Percentiles rank a stretch among this genome's conserved stretches.
These are phyloP conservation scores for Cyclophora punctaria DNA, from an alignment of 2,888 invertebrate genomes.

Conservation along the genomic window DNA sequence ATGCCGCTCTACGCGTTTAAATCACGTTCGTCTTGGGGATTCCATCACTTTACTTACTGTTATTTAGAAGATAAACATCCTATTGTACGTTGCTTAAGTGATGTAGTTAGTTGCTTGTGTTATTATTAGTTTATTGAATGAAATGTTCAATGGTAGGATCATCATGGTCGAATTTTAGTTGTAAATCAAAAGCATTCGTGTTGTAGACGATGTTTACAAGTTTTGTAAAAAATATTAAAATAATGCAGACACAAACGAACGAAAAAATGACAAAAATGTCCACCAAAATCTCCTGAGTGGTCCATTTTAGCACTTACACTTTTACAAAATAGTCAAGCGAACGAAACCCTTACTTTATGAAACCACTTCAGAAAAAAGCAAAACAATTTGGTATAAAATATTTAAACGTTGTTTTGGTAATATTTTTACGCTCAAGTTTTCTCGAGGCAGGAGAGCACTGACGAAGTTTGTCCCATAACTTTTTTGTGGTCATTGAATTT, in stretches of 20 bases:
- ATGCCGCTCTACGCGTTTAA: conserved; percentile 36
- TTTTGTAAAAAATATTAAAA: no score
- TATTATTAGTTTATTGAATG: no score
- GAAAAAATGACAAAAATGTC: no score
- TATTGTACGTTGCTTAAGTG: no score
- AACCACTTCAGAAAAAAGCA: conserved; percentile 11
- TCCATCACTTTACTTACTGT: conserved; percentile 23
- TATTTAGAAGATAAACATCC: conserved; percentile 30
- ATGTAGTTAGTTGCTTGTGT: no score
- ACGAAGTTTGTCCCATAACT: conserved; percentile 44
- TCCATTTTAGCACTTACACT: conserved; percentile 6
- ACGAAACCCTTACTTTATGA: conserved; percentile 10
- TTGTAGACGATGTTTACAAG: no score
- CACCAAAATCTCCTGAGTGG: no score
- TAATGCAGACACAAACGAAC: no score
- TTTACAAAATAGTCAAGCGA: conserved; percentile 5
- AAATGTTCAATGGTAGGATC: no score
- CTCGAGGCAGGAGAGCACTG: conserved; percentile 24
- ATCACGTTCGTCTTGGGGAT: conserved; percentile 42
- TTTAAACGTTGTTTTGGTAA: conserved; percentile 20
- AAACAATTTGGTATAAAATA: conserved; percentile 15
- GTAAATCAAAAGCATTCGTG: no score
- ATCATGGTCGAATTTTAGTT: no score
- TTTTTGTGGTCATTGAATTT: conserved; percentile 61
- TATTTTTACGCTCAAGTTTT: conserved; percentile 32